Percentiles rank a stretch among this genome's conserved stretches.
Conservation (phyloP, 2,113 vertebrate species). For the Scytalopus superciliaris region DNA sequence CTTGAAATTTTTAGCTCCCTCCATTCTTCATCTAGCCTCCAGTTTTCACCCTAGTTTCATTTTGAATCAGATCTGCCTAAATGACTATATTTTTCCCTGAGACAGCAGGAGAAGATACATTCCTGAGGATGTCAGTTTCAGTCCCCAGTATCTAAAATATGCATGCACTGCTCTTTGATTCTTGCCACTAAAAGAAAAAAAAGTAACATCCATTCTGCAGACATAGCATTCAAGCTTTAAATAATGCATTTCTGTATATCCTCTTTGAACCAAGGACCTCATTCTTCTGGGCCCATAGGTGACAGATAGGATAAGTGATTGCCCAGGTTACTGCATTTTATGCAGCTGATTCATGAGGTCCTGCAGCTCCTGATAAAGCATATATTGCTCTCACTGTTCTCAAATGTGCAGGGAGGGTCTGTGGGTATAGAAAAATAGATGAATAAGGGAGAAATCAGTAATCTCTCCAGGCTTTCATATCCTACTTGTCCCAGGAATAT, state of each 20-base stretch:
- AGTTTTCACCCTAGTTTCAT: slow-evolving; percentile 13
- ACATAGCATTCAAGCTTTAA: slow-evolving; percentile 10
- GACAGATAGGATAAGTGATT: background rate
- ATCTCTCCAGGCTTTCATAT: background rate
- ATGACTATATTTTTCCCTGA: background rate
- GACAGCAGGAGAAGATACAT: background rate
- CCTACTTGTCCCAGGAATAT: background rate
- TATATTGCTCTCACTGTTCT: background rate
- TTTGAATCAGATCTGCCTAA: slow-evolving; percentile 15
- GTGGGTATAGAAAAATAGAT: background rate
- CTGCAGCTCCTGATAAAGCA: background rate
- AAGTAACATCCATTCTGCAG: background rate
- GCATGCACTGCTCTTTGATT: background rate
- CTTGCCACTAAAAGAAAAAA: background rate
- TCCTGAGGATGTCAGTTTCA: background rate
- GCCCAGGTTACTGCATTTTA: background rate
- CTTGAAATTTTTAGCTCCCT: background rate
- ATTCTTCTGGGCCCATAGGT: background rate
- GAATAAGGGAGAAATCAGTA: background rate
- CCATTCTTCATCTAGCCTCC: slow-evolving; percentile 30
- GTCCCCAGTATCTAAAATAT: background rate
- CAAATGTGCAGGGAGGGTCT: background rate
- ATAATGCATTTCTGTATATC: slow-evolving; percentile 3
- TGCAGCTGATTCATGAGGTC: background rate
- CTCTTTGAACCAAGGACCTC: background rate